These are phyloP conservation scores for Melanogrammus aeglefinus DNA, from an alignment of 2,797 vertebrate genomes.

Conservation along the genomic window DNA sequence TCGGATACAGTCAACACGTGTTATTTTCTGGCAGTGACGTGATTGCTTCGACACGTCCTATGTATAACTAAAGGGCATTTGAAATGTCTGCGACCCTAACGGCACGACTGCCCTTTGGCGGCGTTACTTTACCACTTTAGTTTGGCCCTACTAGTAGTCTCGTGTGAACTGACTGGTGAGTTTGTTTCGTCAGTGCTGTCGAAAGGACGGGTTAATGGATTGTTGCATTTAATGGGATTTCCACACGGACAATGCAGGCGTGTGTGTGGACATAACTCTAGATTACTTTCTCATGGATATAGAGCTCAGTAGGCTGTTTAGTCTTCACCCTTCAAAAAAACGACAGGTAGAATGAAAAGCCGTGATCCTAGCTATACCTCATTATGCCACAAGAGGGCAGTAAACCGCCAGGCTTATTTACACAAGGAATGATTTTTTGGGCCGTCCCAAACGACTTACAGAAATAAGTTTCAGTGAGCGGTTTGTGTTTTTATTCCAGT, in stretches of 20 bases:
- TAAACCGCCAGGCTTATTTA: background rate
- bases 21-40: slow-evolving; percentile 51
- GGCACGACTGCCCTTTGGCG: background rate
- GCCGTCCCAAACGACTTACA: background rate
- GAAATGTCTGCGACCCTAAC: background rate
- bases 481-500: background rate
- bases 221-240: background rate
- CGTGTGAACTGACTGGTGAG: background rate
- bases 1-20: accelerated
- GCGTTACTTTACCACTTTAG: background rate
- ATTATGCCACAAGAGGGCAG: background rate
- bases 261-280: background rate
- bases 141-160: background rate
- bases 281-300: background rate
- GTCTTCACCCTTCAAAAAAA: background rate
- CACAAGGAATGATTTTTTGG: background rate
- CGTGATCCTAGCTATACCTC: background rate
- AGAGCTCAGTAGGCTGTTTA: background rate
- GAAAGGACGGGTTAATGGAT: background rate
- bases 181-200: background rate
- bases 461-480: slow-evolving; percentile 1
- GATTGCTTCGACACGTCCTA: slow-evolving; percentile 7
- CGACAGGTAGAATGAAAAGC: background rate
- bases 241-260: background rate
- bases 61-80: background rate